These are phyloP conservation scores for Drosophila nr. fundita DNA, from an alignment of 2,888 invertebrate genomes.

Conservation along the genomic window DNA sequence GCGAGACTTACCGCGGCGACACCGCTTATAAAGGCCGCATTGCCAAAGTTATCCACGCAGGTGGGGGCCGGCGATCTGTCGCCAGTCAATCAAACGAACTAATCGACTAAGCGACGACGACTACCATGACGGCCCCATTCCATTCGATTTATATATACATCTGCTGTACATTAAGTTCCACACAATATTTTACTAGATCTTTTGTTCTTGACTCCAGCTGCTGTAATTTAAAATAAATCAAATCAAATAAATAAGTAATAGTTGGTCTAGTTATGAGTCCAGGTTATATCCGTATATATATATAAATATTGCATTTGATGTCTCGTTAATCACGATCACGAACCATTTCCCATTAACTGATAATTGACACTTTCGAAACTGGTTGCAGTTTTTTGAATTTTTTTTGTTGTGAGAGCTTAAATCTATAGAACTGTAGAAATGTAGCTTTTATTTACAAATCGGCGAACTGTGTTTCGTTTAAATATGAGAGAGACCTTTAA, in stretches of 20 bases:
- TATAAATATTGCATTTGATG: neutral
- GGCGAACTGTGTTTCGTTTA: neutral
- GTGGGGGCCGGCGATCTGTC: conserved; percentile 25
- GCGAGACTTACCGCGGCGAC: conserved; percentile 5
- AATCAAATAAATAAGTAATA: neutral
- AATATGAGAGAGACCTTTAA: neutral
- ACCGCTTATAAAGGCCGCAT: neutral
- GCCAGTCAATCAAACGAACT: conserved; percentile 51
- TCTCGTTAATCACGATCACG: neutral
- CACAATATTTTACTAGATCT: conserved; percentile 3
- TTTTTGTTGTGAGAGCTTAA: neutral
- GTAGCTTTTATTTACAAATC: neutral
- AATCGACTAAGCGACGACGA: neutral
- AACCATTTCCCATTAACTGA: neutral
- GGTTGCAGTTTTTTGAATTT: neutral
- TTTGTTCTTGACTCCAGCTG: neutral
- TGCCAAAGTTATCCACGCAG: conserved; percentile 25
- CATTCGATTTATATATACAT: conserved; percentile 1
- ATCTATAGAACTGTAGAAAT: neutral
- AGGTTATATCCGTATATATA: neutral
- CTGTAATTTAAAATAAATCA: neutral
- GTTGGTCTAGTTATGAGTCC: conserved; percentile 3
- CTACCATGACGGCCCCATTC: neutral
- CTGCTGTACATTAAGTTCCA: conserved; percentile 42
- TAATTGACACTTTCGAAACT: neutral